A percentile compares a stretch with the other conserved stretches of the same genome.
Evolutionary conservation across 2,888 invertebrate species (phyloP).

Genomic region (Epirrita christyi): DNA sequence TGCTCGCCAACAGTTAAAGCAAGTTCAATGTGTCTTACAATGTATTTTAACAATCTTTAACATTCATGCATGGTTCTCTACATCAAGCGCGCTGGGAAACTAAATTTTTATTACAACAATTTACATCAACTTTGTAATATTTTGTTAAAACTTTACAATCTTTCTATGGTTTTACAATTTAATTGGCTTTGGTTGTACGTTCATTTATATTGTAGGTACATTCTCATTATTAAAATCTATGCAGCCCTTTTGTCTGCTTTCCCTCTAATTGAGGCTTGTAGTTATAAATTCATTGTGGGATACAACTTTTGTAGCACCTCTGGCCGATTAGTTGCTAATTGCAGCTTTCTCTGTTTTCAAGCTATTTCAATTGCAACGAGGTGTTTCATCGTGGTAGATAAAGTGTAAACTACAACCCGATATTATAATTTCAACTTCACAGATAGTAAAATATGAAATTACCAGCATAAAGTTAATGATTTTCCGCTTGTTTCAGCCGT

Average conservation of each 20-base stretch:
- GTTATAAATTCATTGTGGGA: slow-evolving; percentile 76
- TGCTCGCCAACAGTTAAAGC: slow-evolving; percentile 1
- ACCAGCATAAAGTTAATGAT: slow-evolving; percentile 34
- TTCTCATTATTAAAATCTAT: slow-evolving; percentile 18
- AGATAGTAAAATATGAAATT: slow-evolving; percentile 26
- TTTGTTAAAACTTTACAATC: slow-evolving; percentile 38
- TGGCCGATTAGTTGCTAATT: slow-evolving; percentile 72
- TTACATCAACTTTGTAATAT: slow-evolving; percentile 42
- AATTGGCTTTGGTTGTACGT: slow-evolving; percentile 45
- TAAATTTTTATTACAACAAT: slow-evolving; percentile 32
- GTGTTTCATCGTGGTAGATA: slow-evolving; percentile 61
- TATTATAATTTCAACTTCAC: slow-evolving; percentile 34
- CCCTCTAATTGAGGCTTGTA: slow-evolving; percentile 79
- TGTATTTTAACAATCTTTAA: slow-evolving; percentile 31
- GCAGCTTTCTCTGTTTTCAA: slow-evolving; percentile 74
- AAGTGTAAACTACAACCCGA: slow-evolving; percentile 51
- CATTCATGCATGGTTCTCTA: slow-evolving; percentile 24
- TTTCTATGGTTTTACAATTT: slow-evolving; percentile 43
- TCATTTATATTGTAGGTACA: slow-evolving; percentile 45
- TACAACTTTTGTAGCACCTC: slow-evolving; percentile 79
- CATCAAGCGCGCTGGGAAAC: slow-evolving; percentile 23
- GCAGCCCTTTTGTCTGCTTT: slow-evolving; percentile 71
- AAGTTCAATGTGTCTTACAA: slow-evolving; percentile 28
- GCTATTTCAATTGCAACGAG: slow-evolving; percentile 62
- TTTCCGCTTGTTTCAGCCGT: slow-evolving; percentile 87